phyloP scores from a whole-genome alignment of 2,113 vertebrate genomes.

The Cryptotis parvus region DNA sequence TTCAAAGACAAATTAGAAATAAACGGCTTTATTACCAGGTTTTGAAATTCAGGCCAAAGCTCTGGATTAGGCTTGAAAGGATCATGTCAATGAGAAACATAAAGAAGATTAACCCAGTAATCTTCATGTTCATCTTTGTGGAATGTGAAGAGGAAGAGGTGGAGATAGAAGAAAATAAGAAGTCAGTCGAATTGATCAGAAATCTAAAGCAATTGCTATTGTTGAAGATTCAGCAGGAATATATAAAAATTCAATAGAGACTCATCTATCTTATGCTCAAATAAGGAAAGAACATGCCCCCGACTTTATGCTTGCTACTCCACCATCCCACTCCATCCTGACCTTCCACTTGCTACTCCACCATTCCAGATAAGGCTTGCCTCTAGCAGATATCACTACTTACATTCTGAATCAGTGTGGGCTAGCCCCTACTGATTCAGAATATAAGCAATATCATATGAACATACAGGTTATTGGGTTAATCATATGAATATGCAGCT shows the following conservation, averaged over 20 bases:
- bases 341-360: too few relatives aligned
- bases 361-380: too few relatives aligned
- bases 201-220: not conserved
- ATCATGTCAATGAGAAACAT: not conserved
- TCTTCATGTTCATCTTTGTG: not conserved
- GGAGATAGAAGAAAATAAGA: not conserved
- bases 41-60: not conserved
- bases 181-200: not conserved
- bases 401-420: too few relatives aligned
- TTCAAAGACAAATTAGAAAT: conserved; percentile 3
- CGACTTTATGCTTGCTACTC: too few relatives aligned
- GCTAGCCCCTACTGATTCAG: too few relatives aligned
- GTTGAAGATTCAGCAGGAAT: not conserved
- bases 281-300: not conserved
- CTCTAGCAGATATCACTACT: too few relatives aligned
- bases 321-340: too few relatives aligned
- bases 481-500: too few relatives aligned
- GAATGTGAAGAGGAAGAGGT: not conserved
- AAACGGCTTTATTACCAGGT: not conserved
- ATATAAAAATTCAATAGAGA: too few relatives aligned
- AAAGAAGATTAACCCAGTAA: not conserved
- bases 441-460: too few relatives aligned
- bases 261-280: not conserved
- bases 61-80: not conserved
- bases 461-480: too few relatives aligned